phyloP scores from a whole-genome alignment of 2,888 invertebrate genomes.

The Dasysyrphus albostriatus region DNA sequence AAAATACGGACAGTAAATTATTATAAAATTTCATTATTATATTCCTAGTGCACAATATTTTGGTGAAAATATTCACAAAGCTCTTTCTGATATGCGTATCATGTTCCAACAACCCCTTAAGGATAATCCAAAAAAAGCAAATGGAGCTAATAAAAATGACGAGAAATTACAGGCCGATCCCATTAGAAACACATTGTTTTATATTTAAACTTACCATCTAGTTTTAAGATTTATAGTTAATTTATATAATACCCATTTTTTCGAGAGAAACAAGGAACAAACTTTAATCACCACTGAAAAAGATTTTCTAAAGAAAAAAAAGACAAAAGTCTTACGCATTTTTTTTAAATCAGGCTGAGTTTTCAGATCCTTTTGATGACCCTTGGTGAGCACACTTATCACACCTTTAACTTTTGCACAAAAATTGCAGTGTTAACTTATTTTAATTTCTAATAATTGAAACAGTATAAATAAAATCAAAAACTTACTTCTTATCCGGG shows the following conservation, averaged over 20 bases:
- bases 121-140: conserved; percentile 78
- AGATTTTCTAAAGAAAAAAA: conserved; percentile 4
- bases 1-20: background rate
- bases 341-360: conserved; percentile 91
- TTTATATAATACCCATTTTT: conserved; percentile 28
- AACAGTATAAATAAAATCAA: background rate
- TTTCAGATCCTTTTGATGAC: conserved; percentile 94
- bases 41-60: conserved; percentile 89
- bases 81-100: conserved; percentile 89
- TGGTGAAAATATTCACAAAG: conserved; percentile 88
- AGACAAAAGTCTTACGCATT: too few relatives aligned
- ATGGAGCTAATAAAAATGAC: conserved; percentile 72
- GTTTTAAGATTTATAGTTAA: conserved; percentile 58
- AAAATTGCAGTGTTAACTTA: conserved; percentile 41
- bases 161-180: conserved; percentile 7
- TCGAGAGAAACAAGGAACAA: conserved; percentile 24
- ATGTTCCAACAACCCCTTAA: conserved; percentile 86
- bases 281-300: conserved; percentile 13
- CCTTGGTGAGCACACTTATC: conserved; percentile 94
- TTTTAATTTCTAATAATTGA: too few relatives aligned
- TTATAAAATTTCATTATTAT: conserved; percentile 55
- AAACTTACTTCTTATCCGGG: conserved; percentile 90
- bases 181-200: conserved; percentile 46
- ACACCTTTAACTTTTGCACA: conserved; percentile 97
- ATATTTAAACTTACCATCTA: conserved; percentile 63